Evolutionary conservation across 2,113 vertebrate species (phyloP).

Genomic region (Furnarius figulus): DNA sequence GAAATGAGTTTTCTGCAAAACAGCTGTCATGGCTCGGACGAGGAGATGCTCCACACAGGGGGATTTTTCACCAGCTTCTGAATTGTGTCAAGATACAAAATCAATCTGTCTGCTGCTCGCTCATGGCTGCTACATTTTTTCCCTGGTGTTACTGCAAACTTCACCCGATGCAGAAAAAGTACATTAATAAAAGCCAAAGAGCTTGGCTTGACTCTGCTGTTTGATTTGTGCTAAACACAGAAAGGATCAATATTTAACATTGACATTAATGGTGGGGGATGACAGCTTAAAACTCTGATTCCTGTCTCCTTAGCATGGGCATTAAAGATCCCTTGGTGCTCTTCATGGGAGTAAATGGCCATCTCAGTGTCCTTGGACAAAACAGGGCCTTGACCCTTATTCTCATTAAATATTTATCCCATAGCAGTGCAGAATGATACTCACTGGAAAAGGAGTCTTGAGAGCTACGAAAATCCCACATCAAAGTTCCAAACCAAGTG

Average conservation of each 20-base stretch:
- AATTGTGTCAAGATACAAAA: slow-evolving; percentile 26
- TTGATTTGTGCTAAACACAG: slow-evolving; percentile 40
- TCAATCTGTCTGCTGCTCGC: background rate
- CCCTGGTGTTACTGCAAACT: background rate
- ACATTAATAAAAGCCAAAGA: slow-evolving; percentile 54
- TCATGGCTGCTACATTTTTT: background rate
- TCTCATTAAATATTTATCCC: slow-evolving; percentile 51
- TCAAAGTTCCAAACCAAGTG: background rate
- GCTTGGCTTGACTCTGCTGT: background rate
- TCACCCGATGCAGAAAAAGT: background rate
- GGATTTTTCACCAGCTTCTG: slow-evolving; percentile 23
- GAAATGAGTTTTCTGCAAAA: background rate
- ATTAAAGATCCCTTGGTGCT: slow-evolving; percentile 42
- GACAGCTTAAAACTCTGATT: slow-evolving; percentile 22
- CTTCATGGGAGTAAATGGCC: background rate
- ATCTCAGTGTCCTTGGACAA: background rate
- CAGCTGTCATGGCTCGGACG: fast-evolving
- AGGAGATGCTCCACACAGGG: background rate
- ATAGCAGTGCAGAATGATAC: background rate
- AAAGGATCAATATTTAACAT: slow-evolving; percentile 49
- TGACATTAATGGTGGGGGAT: slow-evolving; percentile 42
- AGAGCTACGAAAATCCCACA: background rate
- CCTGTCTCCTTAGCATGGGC: background rate
- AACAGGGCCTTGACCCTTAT: slow-evolving; percentile 5
- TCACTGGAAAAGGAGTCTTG: background rate